Evolutionary conservation across 2,113 vertebrate genomes (phyloP).

Genomic region (Calyptommatus sinebrachiatus): DNA sequence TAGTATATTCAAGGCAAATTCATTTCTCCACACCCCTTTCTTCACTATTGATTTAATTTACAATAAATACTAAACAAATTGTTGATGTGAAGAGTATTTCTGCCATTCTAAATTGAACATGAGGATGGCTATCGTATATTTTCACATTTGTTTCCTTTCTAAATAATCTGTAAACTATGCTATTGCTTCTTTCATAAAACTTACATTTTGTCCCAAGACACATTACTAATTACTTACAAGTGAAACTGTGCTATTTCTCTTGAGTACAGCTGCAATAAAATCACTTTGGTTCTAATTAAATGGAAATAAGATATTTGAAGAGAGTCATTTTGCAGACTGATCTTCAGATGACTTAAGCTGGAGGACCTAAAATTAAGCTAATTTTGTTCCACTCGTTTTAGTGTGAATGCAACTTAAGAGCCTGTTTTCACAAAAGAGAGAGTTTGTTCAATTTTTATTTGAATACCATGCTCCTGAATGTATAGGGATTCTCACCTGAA

Average conservation of each 20-base stretch:
- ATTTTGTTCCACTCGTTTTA: neutral
- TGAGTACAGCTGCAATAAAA: neutral
- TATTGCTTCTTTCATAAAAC: conserved; percentile 21
- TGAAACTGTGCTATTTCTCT: neutral
- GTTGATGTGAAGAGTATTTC: neutral
- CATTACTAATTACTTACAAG: conserved; percentile 26
- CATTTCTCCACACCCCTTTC: neutral
- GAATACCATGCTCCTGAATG: neutral
- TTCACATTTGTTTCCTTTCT: conserved; percentile 3
- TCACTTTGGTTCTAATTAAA: conserved; percentile 24
- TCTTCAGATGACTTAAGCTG: neutral
- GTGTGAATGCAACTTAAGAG: neutral
- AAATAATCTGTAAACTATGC: neutral
- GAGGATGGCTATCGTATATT: neutral
- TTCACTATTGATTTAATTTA: accelerated
- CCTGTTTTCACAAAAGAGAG: neutral
- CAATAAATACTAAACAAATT: neutral
- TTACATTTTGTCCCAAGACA: conserved; percentile 8
- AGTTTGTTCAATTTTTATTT: accelerated
- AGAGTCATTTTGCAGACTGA: neutral
- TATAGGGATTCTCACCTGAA: too few relatives aligned
- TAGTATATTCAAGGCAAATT: neutral
- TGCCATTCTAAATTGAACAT: neutral
- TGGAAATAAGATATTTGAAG: conserved; percentile 17
- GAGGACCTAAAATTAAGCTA: conserved; percentile 9